Conservation (phyloP, 2,113 vertebrate species). For the Bettongia penicillata region DNA sequence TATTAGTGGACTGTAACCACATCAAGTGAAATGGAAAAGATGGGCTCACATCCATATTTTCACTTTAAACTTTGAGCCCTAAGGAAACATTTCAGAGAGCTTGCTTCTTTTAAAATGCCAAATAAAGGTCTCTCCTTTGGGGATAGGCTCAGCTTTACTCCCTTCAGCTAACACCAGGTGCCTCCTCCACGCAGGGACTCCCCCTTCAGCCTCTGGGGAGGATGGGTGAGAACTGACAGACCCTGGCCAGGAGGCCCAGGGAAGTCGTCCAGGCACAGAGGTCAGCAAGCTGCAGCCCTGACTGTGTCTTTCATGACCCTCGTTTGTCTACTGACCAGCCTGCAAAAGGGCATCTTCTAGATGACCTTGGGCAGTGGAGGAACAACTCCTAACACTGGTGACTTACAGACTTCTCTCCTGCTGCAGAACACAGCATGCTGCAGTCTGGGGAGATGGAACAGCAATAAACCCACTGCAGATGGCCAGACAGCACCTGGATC, state of each 20-base stretch:
- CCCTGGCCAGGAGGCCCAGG: no score
- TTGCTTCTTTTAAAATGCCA: background rate
- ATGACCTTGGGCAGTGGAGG: background rate
- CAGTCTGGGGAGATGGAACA: conserved; percentile 95
- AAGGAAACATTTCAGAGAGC: background rate
- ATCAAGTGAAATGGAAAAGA: conserved; percentile 30
- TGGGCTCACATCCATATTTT: background rate
- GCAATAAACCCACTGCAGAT: conserved; percentile 95
- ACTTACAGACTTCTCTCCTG: conserved; percentile 95
- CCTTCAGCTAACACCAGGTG: background rate
- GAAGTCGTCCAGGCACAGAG: background rate
- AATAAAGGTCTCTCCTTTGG: background rate
- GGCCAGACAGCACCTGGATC: conserved; percentile 92
- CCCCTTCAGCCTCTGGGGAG: background rate
- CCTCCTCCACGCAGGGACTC: background rate
- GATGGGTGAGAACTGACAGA: no score
- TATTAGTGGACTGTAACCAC: background rate
- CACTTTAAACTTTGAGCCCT: conserved; percentile 34
- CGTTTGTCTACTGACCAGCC: background rate
- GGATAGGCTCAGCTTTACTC: background rate
- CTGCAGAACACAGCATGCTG: conserved; percentile 94
- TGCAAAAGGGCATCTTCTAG: background rate
- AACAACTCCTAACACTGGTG: rapidly evolving
- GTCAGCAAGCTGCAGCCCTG: rapidly evolving
- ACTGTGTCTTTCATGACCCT: background rate